phyloP scores from a whole-genome alignment of 37 sponge, comb jelly and placozoan species.

The Sycon ciliatum region DNA sequence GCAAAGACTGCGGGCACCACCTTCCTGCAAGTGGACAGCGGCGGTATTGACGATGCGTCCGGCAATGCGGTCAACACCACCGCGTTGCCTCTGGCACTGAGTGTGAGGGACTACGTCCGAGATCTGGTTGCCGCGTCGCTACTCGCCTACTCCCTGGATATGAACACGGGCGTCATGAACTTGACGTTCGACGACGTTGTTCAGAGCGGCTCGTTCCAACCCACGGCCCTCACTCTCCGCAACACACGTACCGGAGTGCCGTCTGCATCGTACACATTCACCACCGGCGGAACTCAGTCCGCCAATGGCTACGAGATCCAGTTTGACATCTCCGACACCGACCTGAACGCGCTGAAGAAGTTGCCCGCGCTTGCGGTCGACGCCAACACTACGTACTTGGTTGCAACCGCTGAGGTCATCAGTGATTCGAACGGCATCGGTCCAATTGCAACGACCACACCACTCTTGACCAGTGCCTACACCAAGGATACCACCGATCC shows the following conservation, averaged over 20 bases:
- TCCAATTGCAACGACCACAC: neutral
- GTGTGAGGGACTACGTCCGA: slow-evolving; percentile 36
- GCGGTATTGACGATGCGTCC: slow-evolving; percentile 49
- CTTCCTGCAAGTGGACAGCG: slow-evolving; percentile 38
- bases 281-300: slow-evolving; percentile 41
- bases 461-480: too few relatives aligned
- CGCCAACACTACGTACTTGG: slow-evolving; percentile 59
- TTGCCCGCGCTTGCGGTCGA: slow-evolving; percentile 49
- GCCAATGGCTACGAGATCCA: slow-evolving; percentile 36
- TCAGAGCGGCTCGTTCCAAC: slow-evolving; percentile 13
- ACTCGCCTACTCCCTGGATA: slow-evolving; percentile 45
- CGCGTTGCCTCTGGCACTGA: neutral
- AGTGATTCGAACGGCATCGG: slow-evolving; percentile 18
- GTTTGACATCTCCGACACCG: slow-evolving; percentile 1
- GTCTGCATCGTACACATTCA: neutral
- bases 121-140: slow-evolving; percentile 52
- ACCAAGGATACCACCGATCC: slow-evolving; percentile 1
- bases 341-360: slow-evolving; percentile 44
- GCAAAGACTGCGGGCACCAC: slow-evolving; percentile 2
- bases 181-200: slow-evolving; percentile 66
- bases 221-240: slow-evolving; percentile 46
- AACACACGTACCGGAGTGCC: neutral
- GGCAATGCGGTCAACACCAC: slow-evolving; percentile 29
- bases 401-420: slow-evolving; percentile 42
- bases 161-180: slow-evolving; percentile 42